Base-by-base conservation (phyloP, 2,113 vertebrate genomes). In the Ammodytes marinus region DNA sequence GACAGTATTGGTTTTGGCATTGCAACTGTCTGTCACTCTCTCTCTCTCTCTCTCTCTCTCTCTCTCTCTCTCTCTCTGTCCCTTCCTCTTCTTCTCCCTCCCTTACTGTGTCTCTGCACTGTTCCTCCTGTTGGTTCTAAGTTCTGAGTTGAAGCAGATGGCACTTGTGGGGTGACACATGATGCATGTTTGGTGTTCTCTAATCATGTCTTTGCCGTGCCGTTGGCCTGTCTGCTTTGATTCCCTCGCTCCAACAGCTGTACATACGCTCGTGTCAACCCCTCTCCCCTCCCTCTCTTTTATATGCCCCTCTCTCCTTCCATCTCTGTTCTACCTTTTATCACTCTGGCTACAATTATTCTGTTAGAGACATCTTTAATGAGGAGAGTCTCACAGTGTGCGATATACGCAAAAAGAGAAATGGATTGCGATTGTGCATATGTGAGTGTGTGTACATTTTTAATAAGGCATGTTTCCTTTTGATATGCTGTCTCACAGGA, bases 151-250 rank as follows among this genome's bases (percentile, higher is more conserved):
- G 55, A 74, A 68, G 77, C 74, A 80, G 86, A 89, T 78, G 88
- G 80, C 78, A 59, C 83, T 86, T 72, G 59, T 63, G 66, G 77
- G 27, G 55, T 63, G 83, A 87, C 85, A 77, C 85, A 67, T 74
- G 85, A 90, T 68, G 69, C 80, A 82, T 70, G 87, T 83, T 90
- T 70, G 27, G 60, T 79, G 88, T 76, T 87, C 8, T 35, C 85
- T 92, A 86, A 90, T 90, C 69, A 84, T 43, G 65, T 79, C 72
- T 85, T 89, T 58, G 88, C 80, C 8, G 69, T 67, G 80, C 66
- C 40, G 19, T 72, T 55, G 65, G 77, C 76, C 79, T 80, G 73
- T 75, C 77, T 74, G 60, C 80, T 89, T 83, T 87, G 66, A 87
- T 86, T 88, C 79, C 68, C 37, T 27, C 13, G 27, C 81, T 79